phyloP scores from a whole-genome alignment of 2,888 invertebrate genomes.

The Xestobium rufovillosum region DNA sequence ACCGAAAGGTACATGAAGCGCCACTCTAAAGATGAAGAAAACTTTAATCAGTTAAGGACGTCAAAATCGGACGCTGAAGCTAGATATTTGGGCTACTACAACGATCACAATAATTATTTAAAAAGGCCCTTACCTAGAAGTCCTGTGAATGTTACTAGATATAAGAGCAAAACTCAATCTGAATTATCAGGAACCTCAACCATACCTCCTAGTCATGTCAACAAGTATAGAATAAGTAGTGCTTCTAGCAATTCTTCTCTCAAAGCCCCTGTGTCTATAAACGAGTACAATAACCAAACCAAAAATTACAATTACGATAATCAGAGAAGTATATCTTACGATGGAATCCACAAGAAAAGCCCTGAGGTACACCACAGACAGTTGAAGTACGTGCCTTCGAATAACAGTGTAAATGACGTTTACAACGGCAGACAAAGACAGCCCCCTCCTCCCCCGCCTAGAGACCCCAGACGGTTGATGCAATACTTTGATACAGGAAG shows the following conservation, averaged over 20 bases:
- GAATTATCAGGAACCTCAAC: constrained; percentile 38
- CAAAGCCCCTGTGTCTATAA: constrained; percentile 34
- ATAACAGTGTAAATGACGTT: constrained; percentile 29
- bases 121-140: constrained; percentile 33
- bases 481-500: constrained; percentile 38
- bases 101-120: constrained; percentile 26
- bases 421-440: constrained; percentile 22
- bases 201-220: constrained; percentile 39
- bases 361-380: constrained; percentile 32
- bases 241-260: constrained; percentile 34
- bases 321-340: constrained; percentile 38
- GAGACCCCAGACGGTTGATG: constrained; percentile 59
- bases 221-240: constrained; percentile 33
- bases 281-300: constrained; percentile 31
- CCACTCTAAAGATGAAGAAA: constrained; percentile 64
- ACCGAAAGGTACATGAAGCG: constrained; percentile 75
- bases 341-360: constrained; percentile 35
- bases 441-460: constrained; percentile 72
- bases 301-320: constrained; percentile 21
- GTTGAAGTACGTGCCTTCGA: constrained; percentile 30
- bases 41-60: constrained; percentile 35
- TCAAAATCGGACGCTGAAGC: constrained; percentile 37
- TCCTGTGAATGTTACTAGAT: constrained; percentile 27
- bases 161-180: constrained; percentile 26
- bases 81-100: constrained; percentile 22